These are phyloP conservation scores for Heliothis virescens DNA, from an alignment of 1,140 invertebrate species.

Conservation along the genomic window DNA sequence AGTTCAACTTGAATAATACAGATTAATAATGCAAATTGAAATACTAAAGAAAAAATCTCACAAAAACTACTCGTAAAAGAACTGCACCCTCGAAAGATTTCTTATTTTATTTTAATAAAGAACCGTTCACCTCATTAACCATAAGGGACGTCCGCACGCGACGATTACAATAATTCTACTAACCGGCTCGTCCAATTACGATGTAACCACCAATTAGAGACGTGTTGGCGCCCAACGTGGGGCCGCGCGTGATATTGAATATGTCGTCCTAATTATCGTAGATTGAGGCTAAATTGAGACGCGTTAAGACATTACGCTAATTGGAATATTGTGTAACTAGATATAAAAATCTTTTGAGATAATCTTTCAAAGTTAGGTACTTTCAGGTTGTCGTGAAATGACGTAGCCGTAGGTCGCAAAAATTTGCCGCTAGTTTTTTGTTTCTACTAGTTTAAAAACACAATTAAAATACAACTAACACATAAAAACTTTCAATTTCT, in stretches of 20 bases:
- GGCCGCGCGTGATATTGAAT: slow-evolving; percentile 65
- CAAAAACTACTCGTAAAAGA: too few species aligned
- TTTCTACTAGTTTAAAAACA: too few species aligned
- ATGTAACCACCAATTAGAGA: slow-evolving; percentile 69
- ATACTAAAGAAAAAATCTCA: too few species aligned
- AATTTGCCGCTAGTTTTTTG: too few species aligned
- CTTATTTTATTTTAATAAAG: background rate
- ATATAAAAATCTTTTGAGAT: too few species aligned
- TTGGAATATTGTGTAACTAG: background rate
- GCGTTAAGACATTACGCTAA: background rate
- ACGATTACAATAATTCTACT: slow-evolving; percentile 54
- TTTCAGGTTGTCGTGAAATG: too few species aligned
- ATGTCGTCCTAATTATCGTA: slow-evolving; percentile 57
- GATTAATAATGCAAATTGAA: too few species aligned
- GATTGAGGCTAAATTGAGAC: slow-evolving; percentile 6
- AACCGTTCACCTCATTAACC: slow-evolving; percentile 29
- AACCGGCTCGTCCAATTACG: slow-evolving; percentile 63
- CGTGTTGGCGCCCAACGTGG: slow-evolving; percentile 67
- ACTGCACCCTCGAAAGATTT: too few species aligned
- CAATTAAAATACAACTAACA: too few species aligned
- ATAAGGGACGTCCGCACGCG: slow-evolving; percentile 41
- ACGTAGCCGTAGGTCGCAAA: too few species aligned
- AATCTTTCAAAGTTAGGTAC: too few species aligned
- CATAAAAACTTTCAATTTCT: background rate
- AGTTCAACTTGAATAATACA: background rate